phyloP scores from a whole-genome alignment of 2,888 invertebrate genomes.

The Metallyticus violacea region DNA sequence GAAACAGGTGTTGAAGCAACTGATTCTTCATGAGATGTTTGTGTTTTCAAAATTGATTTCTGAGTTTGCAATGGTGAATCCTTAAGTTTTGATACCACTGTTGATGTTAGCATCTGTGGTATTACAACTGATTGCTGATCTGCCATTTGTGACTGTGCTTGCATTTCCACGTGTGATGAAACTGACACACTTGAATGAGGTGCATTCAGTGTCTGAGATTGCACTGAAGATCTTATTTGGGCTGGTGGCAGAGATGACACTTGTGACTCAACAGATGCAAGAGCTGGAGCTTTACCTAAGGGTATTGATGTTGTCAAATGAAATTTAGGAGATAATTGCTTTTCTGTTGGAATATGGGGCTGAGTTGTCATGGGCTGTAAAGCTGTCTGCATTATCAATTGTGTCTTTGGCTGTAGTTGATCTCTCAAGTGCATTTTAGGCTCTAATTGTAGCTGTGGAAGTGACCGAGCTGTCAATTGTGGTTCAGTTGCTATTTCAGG shows the following conservation, averaged over 20 bases:
- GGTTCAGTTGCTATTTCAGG: slow-evolving; percentile 42
- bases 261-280: background rate
- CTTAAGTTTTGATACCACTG: background rate
- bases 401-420: background rate
- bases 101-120: background rate
- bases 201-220: background rate
- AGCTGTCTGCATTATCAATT: background rate
- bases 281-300: background rate
- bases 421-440: background rate
- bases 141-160: background rate
- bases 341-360: background rate
- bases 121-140: background rate
- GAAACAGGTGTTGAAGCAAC: background rate
- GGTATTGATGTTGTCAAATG: background rate
- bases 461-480: slow-evolving; percentile 22
- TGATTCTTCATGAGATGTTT: slow-evolving; percentile 21
- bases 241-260: background rate
- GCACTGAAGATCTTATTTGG: background rate
- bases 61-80: slow-evolving; percentile 3
- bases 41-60: slow-evolving; percentile 29
- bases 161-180: background rate
- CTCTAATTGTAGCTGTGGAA: background rate
- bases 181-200: background rate
- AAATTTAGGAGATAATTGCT: background rate
- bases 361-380: background rate